Base-by-base conservation (phyloP, 2,797 vertebrate species). In the Melanotaenia pygmaea region DNA sequence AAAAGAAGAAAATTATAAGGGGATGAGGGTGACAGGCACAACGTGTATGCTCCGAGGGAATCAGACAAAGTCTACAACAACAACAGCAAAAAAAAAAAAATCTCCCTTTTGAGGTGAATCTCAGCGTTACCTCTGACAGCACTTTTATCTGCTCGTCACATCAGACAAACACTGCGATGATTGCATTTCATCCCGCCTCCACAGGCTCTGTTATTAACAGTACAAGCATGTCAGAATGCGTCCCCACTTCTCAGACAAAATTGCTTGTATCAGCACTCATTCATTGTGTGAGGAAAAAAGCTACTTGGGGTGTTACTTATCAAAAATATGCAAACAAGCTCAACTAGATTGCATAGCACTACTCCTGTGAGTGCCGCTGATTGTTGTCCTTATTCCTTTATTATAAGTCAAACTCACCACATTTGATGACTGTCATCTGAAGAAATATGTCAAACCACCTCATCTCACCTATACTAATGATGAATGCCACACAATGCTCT, bases 191-290 rank as follows among this genome's bases (percentile, higher is more conserved):
- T 45, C 67, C 70, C 64, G 9, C 86, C 67, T 74, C 67, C 82
- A 56, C 76, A 45, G 64, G 35, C 85, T 76, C 81, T 71, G 73
- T 82, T 85, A 86, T 83, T 72, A 87, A 77, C 75, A 64, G 53
- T 60, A 79, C 83, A 70, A 74, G 74, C 70, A 54, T 82, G 78
- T 85, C 76, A 61, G 70, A 13, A 67, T 59, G 68, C 24, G 2
- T 62, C 51, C 56, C 82, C 5, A 18, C 75, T 45, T 59, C 78
- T 34, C 70, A 28, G 54, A 81, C 56, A 61, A 54, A 81, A 72
- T 13, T 20, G 84, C 85, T 80, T 51, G 76, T 79, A 84, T 90
- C 89, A 86, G 87, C 89, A 77, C 53, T 77, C 70, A 1, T 47
- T 86, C 76, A 2, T 14, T 1, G 3, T 7, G 14, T 1, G 65